Evolutionary conservation across 2,888 invertebrate genomes (phyloP), one percentile per base, ranked within the genome.

Genomic region (Cancer borealis): DNA sequence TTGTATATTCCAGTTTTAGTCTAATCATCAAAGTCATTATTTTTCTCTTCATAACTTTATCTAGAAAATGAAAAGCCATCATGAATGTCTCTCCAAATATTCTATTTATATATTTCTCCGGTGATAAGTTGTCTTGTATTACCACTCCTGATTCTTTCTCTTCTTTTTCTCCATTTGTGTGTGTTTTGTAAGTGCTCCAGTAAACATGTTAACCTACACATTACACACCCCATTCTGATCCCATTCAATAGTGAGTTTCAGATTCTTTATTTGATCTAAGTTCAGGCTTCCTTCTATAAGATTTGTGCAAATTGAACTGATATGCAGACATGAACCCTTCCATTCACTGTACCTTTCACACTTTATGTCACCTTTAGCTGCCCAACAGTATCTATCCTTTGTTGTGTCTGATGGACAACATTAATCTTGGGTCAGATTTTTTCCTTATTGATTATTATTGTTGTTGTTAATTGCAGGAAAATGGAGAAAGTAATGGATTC

Each of bases 201-300:
- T 88, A 47, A 46, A 88, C n/a, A 45, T 88, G 88, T 88, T 46
- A 5, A 88, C 47, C 21, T 45, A 30, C 8, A 88, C 73, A 73
- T 73, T 73, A n/a, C 73, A 73, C 73, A 73, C n/a, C n/a, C 73
- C 26, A 73, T 26, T 73, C 73, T 73, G 73, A 73, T 73, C 73
- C 26, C 26, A 73, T 73, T n/a, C 26, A 21, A 73, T 73, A 60
- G 21, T 60, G 8, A 21, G 6, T 73, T 10, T 73, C 8, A 8
- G n/a, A 73, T 26, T n/a, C 10, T 5, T 73, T 88, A n/a, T 73
- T 73, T 73, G 26, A 26, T 73, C n/a, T 10, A 26, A 73, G 26
- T 73, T 73, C 26, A 5, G 26, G 8, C n/a, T 26, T 73, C 39
- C 39, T 73, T 54, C 3, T 49, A 30, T 47, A n/a, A 47, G n/a